These are phyloP conservation scores for Drosophila parvula DNA, from an alignment of 1,140 invertebrate species.

Conservation along the genomic window DNA sequence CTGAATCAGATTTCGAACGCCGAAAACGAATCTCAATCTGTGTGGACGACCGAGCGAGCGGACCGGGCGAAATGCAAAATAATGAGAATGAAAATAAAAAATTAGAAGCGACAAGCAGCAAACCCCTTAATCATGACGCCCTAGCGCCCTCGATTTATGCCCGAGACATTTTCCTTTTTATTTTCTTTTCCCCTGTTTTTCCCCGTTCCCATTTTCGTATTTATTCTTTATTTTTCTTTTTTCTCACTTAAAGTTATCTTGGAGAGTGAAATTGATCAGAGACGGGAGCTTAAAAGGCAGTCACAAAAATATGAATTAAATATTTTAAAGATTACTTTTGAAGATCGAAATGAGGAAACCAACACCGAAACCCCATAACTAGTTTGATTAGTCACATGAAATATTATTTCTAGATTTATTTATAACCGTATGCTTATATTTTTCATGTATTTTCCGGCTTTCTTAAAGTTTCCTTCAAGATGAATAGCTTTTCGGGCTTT, in stretches of 20 bases:
- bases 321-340: background rate
- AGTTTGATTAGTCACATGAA: background rate
- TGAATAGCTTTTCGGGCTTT: background rate
- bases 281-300: background rate
- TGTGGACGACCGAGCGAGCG: constrained; percentile 13
- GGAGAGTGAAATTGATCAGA: constrained; percentile 8
- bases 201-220: background rate
- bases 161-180: constrained; percentile 47
- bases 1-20: constrained; percentile 11
- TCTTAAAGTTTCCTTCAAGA: constrained; percentile 38
- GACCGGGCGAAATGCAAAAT: constrained; percentile 50
- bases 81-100: constrained; percentile 73
- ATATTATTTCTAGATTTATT: background rate
- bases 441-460: constrained; percentile 6
- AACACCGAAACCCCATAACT: no score
- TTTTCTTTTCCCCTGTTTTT: background rate
- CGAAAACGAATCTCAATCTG: constrained; percentile 15
- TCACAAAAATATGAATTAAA: background rate
- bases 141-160: constrained; percentile 68
- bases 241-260: constrained; percentile 2
- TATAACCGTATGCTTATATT: constrained; percentile 8
- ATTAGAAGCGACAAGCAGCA: constrained; percentile 73
- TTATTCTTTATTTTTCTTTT: constrained; percentile 1
- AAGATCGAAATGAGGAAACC: no score
- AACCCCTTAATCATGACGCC: constrained; percentile 81